Percentiles rank a stretch among this genome's conserved stretches.
Evolutionary conservation across 2,888 invertebrate genomes (phyloP).

Genomic region (Chymomyza fuscimana): DNA sequence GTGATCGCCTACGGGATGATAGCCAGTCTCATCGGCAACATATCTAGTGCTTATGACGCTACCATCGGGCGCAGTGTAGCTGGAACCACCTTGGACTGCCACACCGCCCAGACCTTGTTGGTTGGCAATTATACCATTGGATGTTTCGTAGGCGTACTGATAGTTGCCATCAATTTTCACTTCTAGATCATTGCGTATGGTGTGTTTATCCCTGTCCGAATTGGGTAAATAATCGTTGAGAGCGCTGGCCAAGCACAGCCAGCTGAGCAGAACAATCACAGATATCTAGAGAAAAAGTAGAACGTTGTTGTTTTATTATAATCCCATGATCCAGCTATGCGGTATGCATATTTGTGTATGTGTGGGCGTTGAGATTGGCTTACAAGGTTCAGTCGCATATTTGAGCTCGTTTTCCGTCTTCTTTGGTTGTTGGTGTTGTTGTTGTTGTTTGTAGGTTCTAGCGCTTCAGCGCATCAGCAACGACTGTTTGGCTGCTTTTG

Average conservation of each 20-base stretch:
- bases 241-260: neutral
- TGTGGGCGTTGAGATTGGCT: slow-evolving; percentile 20
- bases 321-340: slow-evolving; percentile 25
- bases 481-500: slow-evolving; percentile 60
- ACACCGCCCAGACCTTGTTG: slow-evolving; percentile 64
- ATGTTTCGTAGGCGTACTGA: slow-evolving; percentile 68
- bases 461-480: slow-evolving; percentile 36
- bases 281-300: slow-evolving; percentile 31
- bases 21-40: slow-evolving; percentile 72
- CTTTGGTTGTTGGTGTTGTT: neutral
- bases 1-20: slow-evolving; percentile 72
- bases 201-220: slow-evolving; percentile 63
- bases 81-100: slow-evolving; percentile 64
- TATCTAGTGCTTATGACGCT: slow-evolving; percentile 62
- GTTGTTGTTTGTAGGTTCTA: slow-evolving; percentile 46
- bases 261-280: neutral
- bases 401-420: slow-evolving; percentile 10
- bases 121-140: slow-evolving; percentile 67
- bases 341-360: neutral
- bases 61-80: slow-evolving; percentile 72
- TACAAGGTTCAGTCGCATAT: slow-evolving; percentile 49
- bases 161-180: slow-evolving; percentile 67
- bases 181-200: slow-evolving; percentile 58
- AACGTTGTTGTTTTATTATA: slow-evolving; percentile 9
- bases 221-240: slow-evolving; percentile 47